phyloP scores from a whole-genome alignment of 2,888 invertebrate genomes.

The Harpalus rubripes region DNA sequence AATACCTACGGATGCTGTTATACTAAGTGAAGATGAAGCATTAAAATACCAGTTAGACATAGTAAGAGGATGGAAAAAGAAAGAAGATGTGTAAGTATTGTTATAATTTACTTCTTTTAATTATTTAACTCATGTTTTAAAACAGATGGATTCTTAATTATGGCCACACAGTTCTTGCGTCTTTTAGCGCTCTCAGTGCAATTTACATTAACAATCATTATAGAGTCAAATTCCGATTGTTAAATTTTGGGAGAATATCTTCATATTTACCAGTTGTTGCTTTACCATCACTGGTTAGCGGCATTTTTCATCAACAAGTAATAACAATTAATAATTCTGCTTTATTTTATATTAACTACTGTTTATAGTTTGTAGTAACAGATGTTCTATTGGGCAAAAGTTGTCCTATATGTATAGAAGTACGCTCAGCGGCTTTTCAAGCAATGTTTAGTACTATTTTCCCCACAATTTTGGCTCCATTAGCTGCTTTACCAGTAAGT shows the following conservation, averaged over 20 bases:
- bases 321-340: constrained; percentile 12
- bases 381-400: constrained; percentile 80
- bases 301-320: constrained; percentile 76
- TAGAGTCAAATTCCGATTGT: constrained; percentile 82
- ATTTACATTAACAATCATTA: constrained; percentile 82
- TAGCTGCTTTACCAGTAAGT: constrained; percentile 82
- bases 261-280: constrained; percentile 82
- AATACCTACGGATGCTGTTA: constrained; percentile 82
- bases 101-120: constrained; percentile 51
- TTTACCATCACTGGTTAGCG: constrained; percentile 80
- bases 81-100: constrained; percentile 81
- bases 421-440: constrained; percentile 81
- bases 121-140: background rate
- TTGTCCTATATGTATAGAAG: constrained; percentile 85
- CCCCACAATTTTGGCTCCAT: constrained; percentile 82
- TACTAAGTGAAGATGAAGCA: constrained; percentile 81
- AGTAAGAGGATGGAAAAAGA: constrained; percentile 81
- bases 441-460: constrained; percentile 79
- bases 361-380: constrained; percentile 79
- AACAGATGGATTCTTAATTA: constrained; percentile 80
- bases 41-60: constrained; percentile 81
- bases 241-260: constrained; percentile 80
- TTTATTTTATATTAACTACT: constrained; percentile 1
- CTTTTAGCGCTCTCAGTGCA: constrained; percentile 79
- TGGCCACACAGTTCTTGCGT: constrained; percentile 79